Conservation (phyloP, 2,797 vertebrate species). For the Karalla daura region DNA sequence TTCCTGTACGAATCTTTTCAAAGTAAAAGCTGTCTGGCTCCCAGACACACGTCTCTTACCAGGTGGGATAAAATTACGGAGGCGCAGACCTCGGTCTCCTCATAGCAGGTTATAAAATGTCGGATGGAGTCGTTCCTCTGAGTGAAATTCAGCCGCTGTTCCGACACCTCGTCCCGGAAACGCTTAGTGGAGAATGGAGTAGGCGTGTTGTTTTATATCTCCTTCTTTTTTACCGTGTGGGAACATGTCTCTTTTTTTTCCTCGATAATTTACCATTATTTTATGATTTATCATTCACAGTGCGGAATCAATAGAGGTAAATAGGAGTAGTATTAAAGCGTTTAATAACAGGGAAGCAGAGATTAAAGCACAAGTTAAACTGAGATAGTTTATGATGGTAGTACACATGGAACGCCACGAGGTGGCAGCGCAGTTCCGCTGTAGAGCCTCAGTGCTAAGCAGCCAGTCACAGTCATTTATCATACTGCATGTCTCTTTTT, state of each 20-base stretch:
- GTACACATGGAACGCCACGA: constrained; percentile 42
- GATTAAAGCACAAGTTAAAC: constrained; percentile 1
- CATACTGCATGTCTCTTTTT: neutral
- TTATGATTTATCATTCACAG: neutral
- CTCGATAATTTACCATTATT: neutral
- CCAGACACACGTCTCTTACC: too few relatives aligned
- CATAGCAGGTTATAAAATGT: too few relatives aligned
- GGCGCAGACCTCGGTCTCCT: too few relatives aligned
- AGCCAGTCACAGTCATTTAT: constrained; percentile 7
- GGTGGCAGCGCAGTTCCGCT: constrained; percentile 66
- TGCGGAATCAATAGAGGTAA: neutral
- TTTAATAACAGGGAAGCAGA: constrained; percentile 9
- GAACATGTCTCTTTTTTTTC: neutral
- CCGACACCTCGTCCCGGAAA: constrained; percentile 20
- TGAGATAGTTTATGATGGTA: constrained; percentile 19
- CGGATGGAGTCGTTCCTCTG: too few relatives aligned
- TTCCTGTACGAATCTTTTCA: too few relatives aligned
- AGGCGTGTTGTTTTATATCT: constrained; percentile 11
- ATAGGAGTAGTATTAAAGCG: neutral
- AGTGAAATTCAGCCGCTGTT: neutral
- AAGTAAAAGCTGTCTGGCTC: too few relatives aligned
- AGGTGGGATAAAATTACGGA: too few relatives aligned
- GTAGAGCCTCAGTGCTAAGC: constrained; percentile 9
- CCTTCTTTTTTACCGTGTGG: neutral
- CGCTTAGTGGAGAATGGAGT: neutral